Conservation (phyloP, 2,113 vertebrate genomes). For the Butorides virescens region DNA sequence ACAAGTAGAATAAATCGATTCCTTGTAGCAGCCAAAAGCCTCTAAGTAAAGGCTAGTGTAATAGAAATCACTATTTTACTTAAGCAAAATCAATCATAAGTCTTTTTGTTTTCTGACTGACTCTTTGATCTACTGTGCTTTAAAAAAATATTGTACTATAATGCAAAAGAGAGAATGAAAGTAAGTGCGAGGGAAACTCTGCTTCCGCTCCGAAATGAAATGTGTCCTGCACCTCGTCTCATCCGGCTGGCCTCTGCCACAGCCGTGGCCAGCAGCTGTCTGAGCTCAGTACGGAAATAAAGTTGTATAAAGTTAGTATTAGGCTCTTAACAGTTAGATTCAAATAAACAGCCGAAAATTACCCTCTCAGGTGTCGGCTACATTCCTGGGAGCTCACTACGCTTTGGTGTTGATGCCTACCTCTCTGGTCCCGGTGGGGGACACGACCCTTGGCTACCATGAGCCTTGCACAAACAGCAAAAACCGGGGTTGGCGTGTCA, state of each 20-base stretch:
- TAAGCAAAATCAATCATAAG: slow-evolving; percentile 71
- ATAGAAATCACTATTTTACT: slow-evolving; percentile 70
- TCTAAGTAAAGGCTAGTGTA: slow-evolving; percentile 64
- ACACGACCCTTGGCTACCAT: not conserved
- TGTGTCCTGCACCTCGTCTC: not conserved
- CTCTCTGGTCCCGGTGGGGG: not conserved
- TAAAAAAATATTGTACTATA: slow-evolving; percentile 6
- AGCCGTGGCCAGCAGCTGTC: not conserved
- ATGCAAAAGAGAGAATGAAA: slow-evolving; percentile 59
- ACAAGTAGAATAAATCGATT: slow-evolving; percentile 61
- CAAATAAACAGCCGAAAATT: not conserved
- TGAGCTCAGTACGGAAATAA: not conserved
- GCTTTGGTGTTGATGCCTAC: not conserved
- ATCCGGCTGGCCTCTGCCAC: not conserved
- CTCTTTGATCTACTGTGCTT: slow-evolving; percentile 65
- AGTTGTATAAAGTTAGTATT: not conserved
- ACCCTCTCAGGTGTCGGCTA: not conserved
- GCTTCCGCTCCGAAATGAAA: slow-evolving; percentile 54
- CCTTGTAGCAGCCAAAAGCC: slow-evolving; percentile 57
- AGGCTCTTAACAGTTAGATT: not conserved
- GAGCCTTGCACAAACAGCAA: fast-evolving
- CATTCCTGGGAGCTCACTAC: not conserved
- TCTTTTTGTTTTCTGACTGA: slow-evolving; percentile 69
- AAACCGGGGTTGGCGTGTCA: not conserved
- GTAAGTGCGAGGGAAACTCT: slow-evolving; percentile 57